These are phyloP conservation scores for Gambelia wislizenii DNA, from an alignment of 2,797 vertebrate genomes.

Conservation along the genomic window DNA sequence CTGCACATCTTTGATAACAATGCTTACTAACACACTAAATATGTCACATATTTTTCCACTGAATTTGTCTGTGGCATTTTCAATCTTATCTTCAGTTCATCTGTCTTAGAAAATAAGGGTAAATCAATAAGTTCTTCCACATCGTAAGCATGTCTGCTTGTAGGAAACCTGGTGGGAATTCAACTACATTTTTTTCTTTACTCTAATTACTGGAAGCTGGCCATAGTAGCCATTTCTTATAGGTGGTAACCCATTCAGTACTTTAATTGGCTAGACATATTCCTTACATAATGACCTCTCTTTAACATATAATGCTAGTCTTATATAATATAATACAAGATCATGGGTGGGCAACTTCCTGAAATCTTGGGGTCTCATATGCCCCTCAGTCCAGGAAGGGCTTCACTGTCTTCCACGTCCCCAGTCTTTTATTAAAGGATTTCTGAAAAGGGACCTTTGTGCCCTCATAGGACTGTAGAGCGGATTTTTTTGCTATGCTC, in stretches of 20 bases:
- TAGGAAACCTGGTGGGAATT: fast-evolving
- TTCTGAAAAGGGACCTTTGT: too few species aligned
- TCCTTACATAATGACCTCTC: too few species aligned
- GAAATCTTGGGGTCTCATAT: not conserved
- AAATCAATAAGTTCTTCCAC: not conserved
- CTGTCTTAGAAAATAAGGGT: not conserved
- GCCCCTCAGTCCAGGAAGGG: not conserved
- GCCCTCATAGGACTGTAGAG: too few species aligned
- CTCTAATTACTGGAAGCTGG: not conserved
- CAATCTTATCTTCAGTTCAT: not conserved
- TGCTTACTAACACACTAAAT: not conserved
- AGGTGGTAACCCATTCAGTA: not conserved
- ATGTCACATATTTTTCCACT: conserved; percentile 18
- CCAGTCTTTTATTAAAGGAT: too few species aligned
- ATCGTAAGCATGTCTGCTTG: not conserved
- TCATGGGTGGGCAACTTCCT: not conserved
- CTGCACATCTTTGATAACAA: not conserved
- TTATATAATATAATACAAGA: too few species aligned
- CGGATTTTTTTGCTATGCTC: too few species aligned
- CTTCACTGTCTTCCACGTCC: too few species aligned
- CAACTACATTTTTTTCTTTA: fast-evolving
- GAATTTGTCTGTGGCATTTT: not conserved
- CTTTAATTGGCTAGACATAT: not conserved
- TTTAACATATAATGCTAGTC: too few species aligned
- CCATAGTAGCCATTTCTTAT: not conserved